Conservation (phyloP, 2,113 vertebrate species). For the Microtus montanus region DNA sequence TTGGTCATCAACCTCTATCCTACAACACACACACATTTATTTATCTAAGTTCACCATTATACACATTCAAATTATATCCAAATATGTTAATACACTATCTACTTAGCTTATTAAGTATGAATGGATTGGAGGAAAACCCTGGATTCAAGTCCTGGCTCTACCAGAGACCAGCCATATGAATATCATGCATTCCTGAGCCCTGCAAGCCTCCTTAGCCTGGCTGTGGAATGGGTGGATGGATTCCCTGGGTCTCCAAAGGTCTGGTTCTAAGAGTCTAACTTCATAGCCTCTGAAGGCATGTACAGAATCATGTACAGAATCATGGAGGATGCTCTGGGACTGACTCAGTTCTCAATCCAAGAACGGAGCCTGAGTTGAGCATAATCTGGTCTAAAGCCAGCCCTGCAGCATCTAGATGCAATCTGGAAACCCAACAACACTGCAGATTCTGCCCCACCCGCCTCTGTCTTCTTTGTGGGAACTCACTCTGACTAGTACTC, state of each 20-base stretch:
- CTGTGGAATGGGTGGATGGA: background rate
- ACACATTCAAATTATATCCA: conserved; percentile 4
- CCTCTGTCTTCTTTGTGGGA: background rate
- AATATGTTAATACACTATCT: background rate
- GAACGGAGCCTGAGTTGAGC: background rate
- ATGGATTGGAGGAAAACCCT: background rate
- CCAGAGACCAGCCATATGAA: background rate
- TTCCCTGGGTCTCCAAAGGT: background rate
- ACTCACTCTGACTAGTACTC: background rate
- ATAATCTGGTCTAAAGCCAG: background rate
- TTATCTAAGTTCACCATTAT: background rate
- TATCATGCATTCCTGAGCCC: background rate
- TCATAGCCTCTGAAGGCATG: background rate
- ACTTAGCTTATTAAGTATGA: conserved; percentile 27
- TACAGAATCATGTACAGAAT: background rate
- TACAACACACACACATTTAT: background rate
- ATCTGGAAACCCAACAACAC: conserved; percentile 11
- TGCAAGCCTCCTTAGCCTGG: background rate
- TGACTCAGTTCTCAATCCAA: conserved; percentile 13
- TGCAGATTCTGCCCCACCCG: background rate
- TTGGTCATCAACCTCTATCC: background rate
- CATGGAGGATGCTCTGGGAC: background rate
- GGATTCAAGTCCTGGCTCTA: background rate
- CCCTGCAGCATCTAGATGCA: conserved; percentile 24
- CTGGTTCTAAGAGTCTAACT: background rate